Conservation (phyloP, 37 sponge, comb jelly and placozoan genomes). For the Agelas oroides region DNA sequence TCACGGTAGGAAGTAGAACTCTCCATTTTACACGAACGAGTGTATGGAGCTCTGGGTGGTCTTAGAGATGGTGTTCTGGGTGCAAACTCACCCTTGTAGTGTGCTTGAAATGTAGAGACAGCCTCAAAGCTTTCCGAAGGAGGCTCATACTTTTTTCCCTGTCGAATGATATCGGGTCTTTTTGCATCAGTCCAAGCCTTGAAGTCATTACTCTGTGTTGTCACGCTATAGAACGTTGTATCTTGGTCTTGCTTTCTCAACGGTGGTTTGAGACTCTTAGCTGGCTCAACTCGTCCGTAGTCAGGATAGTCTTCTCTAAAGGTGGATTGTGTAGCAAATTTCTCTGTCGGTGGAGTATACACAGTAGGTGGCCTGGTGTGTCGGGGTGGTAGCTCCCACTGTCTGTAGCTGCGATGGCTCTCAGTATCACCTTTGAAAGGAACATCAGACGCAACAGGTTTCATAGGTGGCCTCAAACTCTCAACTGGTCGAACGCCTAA, state of each 20-base stretch:
- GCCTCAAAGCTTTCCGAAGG: constrained; percentile 72
- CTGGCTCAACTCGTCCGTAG: constrained; percentile 42
- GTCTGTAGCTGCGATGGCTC: constrained; percentile 22
- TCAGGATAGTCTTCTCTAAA: constrained; percentile 43
- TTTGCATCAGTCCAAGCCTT: constrained; percentile 54
- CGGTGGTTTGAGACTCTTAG: constrained; percentile 43
- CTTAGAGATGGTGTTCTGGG: constrained; percentile 49
- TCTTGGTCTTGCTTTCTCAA: constrained; percentile 4
- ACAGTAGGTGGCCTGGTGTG: constrained; percentile 54
- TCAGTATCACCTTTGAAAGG: constrained; percentile 66
- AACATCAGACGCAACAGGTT: constrained; percentile 11
- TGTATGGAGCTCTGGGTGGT: constrained; percentile 19
- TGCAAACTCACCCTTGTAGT: constrained; percentile 56
- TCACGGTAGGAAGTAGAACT: constrained; percentile 52
- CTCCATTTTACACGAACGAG: constrained; percentile 22
- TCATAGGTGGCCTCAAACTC: constrained; percentile 50
- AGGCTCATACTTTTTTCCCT: constrained; percentile 52
- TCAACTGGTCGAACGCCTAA: constrained; percentile 19
- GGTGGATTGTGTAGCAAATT: constrained; percentile 40
- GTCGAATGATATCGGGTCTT: constrained; percentile 23
- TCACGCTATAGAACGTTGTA: constrained; percentile 40
- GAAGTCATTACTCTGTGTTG: constrained; percentile 56
- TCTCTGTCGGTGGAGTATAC: constrained; percentile 69
- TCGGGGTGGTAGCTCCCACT: constrained; percentile 68
- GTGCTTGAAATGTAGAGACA: constrained; percentile 49